phyloP scores from a whole-genome alignment of 2,888 invertebrate species.

The Encarsia formosa region DNA sequence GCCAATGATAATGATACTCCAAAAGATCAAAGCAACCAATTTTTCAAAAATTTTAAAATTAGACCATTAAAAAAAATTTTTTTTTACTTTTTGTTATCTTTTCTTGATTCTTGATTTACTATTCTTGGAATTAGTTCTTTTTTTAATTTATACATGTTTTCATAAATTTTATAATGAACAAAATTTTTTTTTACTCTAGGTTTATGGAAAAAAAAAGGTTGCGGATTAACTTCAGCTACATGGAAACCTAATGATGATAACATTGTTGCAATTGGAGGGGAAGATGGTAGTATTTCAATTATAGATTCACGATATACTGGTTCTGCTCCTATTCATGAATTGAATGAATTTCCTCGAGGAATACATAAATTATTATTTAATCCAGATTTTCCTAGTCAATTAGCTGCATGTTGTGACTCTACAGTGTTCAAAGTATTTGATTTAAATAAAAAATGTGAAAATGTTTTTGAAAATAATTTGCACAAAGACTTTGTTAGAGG shows the following conservation, averaged over 20 bases:
- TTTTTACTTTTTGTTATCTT: no score
- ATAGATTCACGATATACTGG: slow-evolving; percentile 54
- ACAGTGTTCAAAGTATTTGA: slow-evolving; percentile 51
- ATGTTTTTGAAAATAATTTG: slow-evolving; percentile 49
- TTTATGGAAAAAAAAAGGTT: slow-evolving; percentile 48
- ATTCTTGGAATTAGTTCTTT: background rate
- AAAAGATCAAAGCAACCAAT: no score
- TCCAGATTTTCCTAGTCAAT: slow-evolving; percentile 41
- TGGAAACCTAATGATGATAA: slow-evolving; percentile 51
- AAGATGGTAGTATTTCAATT: slow-evolving; percentile 54
- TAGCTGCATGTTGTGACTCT: slow-evolving; percentile 55
- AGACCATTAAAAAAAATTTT: no score
- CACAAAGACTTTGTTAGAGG: slow-evolving; percentile 58
- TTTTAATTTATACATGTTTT: background rate
- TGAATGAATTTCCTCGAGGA: slow-evolving; percentile 41
- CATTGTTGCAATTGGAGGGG: slow-evolving; percentile 54
- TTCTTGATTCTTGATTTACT: background rate
- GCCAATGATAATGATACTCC: no score
- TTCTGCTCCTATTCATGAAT: slow-evolving; percentile 41
- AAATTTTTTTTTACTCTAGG: slow-evolving; percentile 37
- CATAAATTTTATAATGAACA: background rate
- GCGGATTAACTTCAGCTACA: slow-evolving; percentile 48
- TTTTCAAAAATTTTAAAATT: no score
- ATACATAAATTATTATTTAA: slow-evolving; percentile 51
- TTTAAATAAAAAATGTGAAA: slow-evolving; percentile 40